Evolutionary conservation across 2,888 invertebrate genomes (phyloP), one percentile per base, ranked within the genome.

Genomic region (Dryomyza anilis): DNA sequence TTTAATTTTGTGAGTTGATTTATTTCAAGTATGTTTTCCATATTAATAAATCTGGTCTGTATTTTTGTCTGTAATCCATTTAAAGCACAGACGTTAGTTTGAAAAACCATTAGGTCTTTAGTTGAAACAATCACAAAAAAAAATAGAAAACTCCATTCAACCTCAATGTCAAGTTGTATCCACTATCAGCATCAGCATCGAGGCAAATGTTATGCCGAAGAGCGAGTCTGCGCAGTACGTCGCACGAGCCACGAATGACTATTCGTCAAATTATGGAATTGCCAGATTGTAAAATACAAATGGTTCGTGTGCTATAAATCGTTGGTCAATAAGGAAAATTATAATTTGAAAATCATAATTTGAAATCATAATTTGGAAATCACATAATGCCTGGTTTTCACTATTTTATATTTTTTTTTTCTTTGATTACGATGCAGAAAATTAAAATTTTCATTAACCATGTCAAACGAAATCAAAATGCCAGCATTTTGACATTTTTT

Each of bases 201-300:
- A n/a, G n/a, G n/a, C 29, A 30, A 10, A 25, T 19, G 25, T 27
- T 57, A 14, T 27, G 23, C 57, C 14, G 39, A 48, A 59, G 58
- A 59, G 58, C 19, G 58, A 59, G 27, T 46, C 46, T 59, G 58
- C 58, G 58, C 58, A 46, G 2, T 5, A 46, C 10, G 46, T 21
- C 12, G 7, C 7, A 3, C n/a, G n/a, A 48, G 48, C 12, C 3
- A 30, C 58, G 58, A 59, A 25, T 5, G 36, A 46, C 30, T 30
- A 27, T 59, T 59, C 45, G 30, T 45, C 4, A 21, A 36, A 23
- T 27, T n/a, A 46, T 10, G 48, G 58, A 46, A 59, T 59, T 59
- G 58, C 58, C 58, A 59, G 45, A 29, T 39, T 36, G 7, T 12
- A 56, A 23, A 33, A 23, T 29, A 7, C 14, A 29, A 23, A 14